A percentile compares a stretch with the other conserved stretches of the same genome.
Conservation (phyloP, 2,888 invertebrate genomes). For the Slavum lentiscoides region DNA sequence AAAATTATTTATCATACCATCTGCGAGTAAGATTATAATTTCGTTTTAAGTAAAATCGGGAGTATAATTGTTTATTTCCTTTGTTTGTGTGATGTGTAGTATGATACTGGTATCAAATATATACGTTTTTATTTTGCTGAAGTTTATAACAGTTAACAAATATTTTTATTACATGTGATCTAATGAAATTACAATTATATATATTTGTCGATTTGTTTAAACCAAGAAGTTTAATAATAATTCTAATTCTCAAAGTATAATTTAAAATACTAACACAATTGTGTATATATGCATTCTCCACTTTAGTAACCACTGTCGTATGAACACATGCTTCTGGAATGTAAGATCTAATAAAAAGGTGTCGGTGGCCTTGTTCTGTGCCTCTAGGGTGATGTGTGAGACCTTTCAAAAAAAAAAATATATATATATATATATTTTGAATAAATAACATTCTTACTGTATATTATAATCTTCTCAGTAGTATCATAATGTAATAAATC, state of each 20-base stretch:
- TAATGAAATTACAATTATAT: too few relatives aligned
- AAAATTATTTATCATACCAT: too few relatives aligned
- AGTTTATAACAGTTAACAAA: too few relatives aligned
- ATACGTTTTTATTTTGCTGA: too few relatives aligned
- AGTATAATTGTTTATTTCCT: too few relatives aligned
- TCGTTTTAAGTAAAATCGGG: too few relatives aligned
- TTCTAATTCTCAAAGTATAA: not conserved
- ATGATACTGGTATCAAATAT: too few relatives aligned
- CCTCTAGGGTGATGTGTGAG: constrained; percentile 27
- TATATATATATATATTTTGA: not conserved
- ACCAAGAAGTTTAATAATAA: too few relatives aligned
- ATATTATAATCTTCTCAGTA: constrained; percentile 1
- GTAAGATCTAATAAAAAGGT: constrained; percentile 31
- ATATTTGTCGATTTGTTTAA: too few relatives aligned
- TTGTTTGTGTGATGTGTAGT: too few relatives aligned
- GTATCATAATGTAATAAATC: not conserved
- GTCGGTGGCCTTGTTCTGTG: constrained; percentile 36
- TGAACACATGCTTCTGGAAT: constrained; percentile 34
- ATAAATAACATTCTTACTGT: constrained; percentile 17
- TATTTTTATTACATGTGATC: too few relatives aligned
- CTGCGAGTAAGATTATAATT: too few relatives aligned
- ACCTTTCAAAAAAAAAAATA: constrained; percentile 17
- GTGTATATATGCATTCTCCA: not conserved
- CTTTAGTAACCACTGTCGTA: constrained; percentile 35
- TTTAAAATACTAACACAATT: not conserved